Evolutionary conservation across 2,113 vertebrate species (phyloP).

Genomic region (Mungos mungo): DNA sequence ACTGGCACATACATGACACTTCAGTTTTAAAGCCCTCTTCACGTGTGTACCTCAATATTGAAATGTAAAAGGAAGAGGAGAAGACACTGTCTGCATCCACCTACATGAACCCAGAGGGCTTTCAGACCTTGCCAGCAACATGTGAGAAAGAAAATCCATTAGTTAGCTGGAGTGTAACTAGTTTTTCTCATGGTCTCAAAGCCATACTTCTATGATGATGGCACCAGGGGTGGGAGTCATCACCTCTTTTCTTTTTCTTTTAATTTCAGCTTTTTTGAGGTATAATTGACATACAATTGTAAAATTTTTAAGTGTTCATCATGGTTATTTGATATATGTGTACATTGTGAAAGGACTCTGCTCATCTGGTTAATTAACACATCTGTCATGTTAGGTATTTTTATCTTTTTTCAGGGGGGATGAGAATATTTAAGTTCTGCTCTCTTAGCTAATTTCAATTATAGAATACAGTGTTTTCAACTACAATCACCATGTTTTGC

Average conservation of each 20-base stretch:
- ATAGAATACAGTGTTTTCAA: neutral
- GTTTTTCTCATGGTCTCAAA: neutral
- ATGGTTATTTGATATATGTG: neutral
- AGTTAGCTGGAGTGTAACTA: too few species aligned
- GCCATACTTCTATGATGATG: neutral
- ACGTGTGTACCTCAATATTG: too few species aligned
- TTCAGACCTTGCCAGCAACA: neutral
- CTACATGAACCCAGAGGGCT: rapidly evolving
- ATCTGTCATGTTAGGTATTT: neutral
- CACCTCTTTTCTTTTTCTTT: neutral
- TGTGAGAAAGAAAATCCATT: neutral
- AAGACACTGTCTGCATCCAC: neutral
- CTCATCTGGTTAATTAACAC: neutral
- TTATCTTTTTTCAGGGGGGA: neutral
- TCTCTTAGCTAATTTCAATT: neutral
- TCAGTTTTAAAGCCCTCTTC: neutral
- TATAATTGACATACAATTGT: neutral
- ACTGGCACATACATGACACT: rapidly evolving
- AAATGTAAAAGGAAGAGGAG: neutral
- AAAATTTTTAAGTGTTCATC: neutral
- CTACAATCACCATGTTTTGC: neutral
- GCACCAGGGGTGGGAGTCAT: too few species aligned
- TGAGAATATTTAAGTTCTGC: neutral
- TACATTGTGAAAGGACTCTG: neutral
- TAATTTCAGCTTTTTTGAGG: neutral